Percentiles rank a stretch among this genome's conserved stretches.
phyloP scores from a whole-genome alignment of 2,888 invertebrate species.

The Drepana falcataria region DNA sequence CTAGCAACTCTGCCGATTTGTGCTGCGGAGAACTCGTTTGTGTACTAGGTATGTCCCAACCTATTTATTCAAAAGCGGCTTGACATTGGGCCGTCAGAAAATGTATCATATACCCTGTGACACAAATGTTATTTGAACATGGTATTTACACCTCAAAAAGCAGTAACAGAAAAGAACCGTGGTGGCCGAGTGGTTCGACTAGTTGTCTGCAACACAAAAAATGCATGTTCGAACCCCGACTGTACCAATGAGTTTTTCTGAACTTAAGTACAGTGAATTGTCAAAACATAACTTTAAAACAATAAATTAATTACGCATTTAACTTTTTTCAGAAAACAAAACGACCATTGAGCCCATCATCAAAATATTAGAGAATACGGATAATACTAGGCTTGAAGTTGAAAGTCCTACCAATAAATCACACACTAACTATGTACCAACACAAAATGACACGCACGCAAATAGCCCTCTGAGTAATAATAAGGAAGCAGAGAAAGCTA shows the following conservation, averaged over 20 bases:
- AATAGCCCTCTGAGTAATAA: conserved; percentile 1
- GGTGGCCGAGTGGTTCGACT: no score
- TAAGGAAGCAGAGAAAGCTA: conserved; percentile 6
- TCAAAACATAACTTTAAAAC: conserved; percentile 1
- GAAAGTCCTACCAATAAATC: conserved; percentile 4
- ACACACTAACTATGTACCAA: neutral
- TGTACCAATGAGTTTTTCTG: no score
- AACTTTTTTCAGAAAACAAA: conserved; percentile 4
- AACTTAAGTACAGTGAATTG: no score
- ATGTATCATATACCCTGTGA: no score
- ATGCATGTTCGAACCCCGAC: no score
- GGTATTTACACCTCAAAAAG: no score
- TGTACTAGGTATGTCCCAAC: conserved; percentile 32
- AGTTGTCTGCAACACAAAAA: no score
- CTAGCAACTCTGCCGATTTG: conserved; percentile 26
- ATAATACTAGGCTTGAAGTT: neutral
- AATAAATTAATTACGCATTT: conserved; percentile 9
- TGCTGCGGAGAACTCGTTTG: conserved; percentile 63
- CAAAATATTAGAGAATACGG: neutral
- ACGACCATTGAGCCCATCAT: neutral
- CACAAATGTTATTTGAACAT: no score
- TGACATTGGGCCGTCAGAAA: no score
- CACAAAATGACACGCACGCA: neutral
- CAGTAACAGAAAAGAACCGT: no score
- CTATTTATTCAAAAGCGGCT: no score